These are phyloP conservation scores for Volucella bombylans DNA, from an alignment of 2,888 invertebrate genomes.

Conservation along the genomic window DNA sequence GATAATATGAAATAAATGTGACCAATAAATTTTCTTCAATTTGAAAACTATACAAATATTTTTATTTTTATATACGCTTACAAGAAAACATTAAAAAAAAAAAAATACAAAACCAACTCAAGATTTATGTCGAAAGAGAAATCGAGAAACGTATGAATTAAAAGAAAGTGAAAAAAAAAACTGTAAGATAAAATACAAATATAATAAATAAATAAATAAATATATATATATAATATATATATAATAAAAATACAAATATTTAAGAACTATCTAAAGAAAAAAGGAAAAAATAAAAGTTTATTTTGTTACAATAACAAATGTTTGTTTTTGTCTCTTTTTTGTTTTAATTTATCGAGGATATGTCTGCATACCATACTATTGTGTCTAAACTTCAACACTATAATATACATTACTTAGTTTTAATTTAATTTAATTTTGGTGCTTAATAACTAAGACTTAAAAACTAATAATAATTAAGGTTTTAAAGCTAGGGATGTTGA, in stretches of 20 bases:
- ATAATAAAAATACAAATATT: not conserved
- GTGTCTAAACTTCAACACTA: too few species aligned
- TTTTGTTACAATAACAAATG: not conserved
- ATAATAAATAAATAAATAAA: not conserved
- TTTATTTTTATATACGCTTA: constrained; percentile 36
- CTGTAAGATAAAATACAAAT: not conserved
- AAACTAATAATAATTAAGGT: too few species aligned
- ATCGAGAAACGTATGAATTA: not conserved
- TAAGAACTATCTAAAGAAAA: not conserved
- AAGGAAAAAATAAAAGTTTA: not conserved
- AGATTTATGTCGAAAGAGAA: too few species aligned
- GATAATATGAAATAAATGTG: not conserved
- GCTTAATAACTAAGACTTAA: too few species aligned
- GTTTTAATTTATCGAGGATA: too few species aligned
- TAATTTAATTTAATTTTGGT: too few species aligned
- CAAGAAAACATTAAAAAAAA: not conserved
- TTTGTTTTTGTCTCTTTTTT: not conserved
- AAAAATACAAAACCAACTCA: not conserved
- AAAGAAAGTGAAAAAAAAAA: not conserved
- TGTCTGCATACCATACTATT: too few species aligned
- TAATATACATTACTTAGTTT: too few species aligned
- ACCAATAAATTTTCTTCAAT: too few species aligned
- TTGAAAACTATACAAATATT: constrained; percentile 2
- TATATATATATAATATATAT: too few species aligned
- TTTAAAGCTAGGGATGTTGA: too few species aligned